phyloP scores from a whole-genome alignment of 2,113 vertebrate genomes.

The Sula dactylatra region DNA sequence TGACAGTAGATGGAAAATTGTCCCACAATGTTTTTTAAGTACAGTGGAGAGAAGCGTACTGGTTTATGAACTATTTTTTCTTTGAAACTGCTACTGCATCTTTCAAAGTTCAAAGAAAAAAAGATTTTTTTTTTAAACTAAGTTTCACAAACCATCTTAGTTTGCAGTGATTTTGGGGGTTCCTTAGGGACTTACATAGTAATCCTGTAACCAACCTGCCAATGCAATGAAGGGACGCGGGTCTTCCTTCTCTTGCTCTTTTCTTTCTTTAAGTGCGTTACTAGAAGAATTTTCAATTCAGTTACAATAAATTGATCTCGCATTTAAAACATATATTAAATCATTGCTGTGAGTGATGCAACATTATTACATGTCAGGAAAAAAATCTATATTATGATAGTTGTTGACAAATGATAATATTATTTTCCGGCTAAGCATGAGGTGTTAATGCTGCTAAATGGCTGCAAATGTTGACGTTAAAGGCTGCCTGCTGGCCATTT shows the following conservation, averaged over 20 bases:
- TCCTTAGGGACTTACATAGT: not conserved
- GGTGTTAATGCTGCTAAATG: constrained; percentile 74
- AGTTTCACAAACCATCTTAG: not conserved
- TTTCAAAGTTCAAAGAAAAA: not conserved
- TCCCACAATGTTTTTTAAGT: not conserved
- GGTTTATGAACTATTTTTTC: not conserved
- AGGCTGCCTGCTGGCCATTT: constrained; percentile 73
- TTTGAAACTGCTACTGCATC: not conserved
- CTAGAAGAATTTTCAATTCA: constrained; percentile 4
- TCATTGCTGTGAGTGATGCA: constrained; percentile 24
- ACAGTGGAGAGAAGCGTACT: not conserved
- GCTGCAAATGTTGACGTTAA: constrained; percentile 70
- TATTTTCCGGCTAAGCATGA: constrained; percentile 61
- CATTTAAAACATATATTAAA: constrained; percentile 54
- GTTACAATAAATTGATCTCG: constrained; percentile 22
- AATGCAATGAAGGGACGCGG: not conserved
- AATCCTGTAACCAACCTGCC: not conserved
- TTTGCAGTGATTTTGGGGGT: not conserved
- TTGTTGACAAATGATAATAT: constrained; percentile 74
- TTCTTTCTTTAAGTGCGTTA: not conserved
- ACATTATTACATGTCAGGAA: constrained; percentile 50
- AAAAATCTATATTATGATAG: constrained; percentile 67
- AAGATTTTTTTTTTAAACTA: not conserved
- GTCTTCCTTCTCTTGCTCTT: not conserved
- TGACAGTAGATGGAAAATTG: not conserved